phyloP scores from a whole-genome alignment of 2,113 vertebrate genomes.

The Epinephelus moara region DNA sequence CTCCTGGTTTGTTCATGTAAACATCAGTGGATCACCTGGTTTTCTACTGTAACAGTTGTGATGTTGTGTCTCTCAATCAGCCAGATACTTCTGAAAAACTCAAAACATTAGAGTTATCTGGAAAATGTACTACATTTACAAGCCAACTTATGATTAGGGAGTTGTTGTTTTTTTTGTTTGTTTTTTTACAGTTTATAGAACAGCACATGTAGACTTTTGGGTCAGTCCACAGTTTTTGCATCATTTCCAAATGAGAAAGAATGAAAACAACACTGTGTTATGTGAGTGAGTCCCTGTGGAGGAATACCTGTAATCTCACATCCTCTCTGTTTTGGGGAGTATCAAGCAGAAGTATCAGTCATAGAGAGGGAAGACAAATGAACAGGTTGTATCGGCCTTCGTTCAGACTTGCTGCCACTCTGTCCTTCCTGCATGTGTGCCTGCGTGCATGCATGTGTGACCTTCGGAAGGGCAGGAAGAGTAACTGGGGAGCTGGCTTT shows the following conservation, averaged over 20 bases:
- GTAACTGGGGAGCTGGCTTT: slow-evolving; percentile 76
- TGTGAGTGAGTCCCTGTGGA: neutral
- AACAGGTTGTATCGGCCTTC: neutral
- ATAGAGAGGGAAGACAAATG: slow-evolving; percentile 2
- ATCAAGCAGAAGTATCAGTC: slow-evolving; percentile 9
- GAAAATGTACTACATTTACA: too few species aligned
- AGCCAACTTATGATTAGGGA: too few species aligned
- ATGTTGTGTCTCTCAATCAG: too few species aligned
- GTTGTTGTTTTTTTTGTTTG: too few species aligned
- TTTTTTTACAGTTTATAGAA: neutral
- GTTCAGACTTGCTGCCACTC: slow-evolving; percentile 33
- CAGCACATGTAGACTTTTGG: neutral
- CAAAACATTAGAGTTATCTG: too few species aligned
- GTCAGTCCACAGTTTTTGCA: neutral
- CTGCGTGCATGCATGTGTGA: slow-evolving; percentile 53
- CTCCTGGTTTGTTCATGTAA: too few species aligned
- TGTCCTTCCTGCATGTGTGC: neutral
- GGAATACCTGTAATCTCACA: neutral
- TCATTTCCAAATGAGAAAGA: neutral
- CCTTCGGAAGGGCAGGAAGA: slow-evolving; percentile 80
- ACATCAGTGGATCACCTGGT: too few species aligned
- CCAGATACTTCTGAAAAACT: too few species aligned
- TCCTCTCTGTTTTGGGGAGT: neutral
- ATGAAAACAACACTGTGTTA: neutral
- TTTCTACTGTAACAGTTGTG: too few species aligned